Base-by-base conservation (phyloP, 2,113 vertebrate genomes). In the Cephalopholis sonnerati region DNA sequence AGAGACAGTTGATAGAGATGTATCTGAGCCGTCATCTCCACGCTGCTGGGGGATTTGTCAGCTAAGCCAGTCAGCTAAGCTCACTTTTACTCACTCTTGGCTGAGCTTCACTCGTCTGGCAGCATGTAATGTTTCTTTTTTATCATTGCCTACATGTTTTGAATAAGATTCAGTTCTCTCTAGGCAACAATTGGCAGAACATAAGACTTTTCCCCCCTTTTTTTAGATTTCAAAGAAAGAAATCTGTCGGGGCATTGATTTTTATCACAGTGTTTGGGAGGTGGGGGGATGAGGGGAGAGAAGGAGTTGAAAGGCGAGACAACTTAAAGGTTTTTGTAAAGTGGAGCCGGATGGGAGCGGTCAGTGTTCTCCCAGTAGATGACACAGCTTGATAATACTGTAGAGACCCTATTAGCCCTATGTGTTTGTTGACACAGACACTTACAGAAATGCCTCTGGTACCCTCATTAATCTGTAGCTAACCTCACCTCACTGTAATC, bases 11-110 rank as follows among this genome's bases (percentile, higher is more conserved):
- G 80, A 90, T 81, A 54, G 83, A 89, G 80, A 76, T 20, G 72
- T 66, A 89, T 87, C 84, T 27, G 75, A 62, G 69, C 73, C 29
- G 74, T 85, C 86, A 78, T 84, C 51, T 86, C 64, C 1, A 68
- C 7, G 0, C 76, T 5, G 27, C 67, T 59, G 4, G 50, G 84
- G 87, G 84, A 88, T 90, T 87, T 85, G 84, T 88, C 86, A 74
- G 65, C 77, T 81, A 69, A 84, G 64, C 73, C 65, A 76, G 41
- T 85, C 77, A 2, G n/a, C 58, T 62, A 41, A 74, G 41, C 75
- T 83, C 83, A 65, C 72, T 88, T 63, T 63, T 32, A 48, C 76
- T 87, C 79, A 29, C 77, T 86, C 64, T 72, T 16, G 15, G 81
- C 72, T 70, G 53, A 68, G 87, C 67, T 53, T 71, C 13, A 12